These are phyloP conservation scores for Ectropis crepuscularia DNA, from an alignment of 2,888 invertebrate genomes.

Conservation along the genomic window DNA sequence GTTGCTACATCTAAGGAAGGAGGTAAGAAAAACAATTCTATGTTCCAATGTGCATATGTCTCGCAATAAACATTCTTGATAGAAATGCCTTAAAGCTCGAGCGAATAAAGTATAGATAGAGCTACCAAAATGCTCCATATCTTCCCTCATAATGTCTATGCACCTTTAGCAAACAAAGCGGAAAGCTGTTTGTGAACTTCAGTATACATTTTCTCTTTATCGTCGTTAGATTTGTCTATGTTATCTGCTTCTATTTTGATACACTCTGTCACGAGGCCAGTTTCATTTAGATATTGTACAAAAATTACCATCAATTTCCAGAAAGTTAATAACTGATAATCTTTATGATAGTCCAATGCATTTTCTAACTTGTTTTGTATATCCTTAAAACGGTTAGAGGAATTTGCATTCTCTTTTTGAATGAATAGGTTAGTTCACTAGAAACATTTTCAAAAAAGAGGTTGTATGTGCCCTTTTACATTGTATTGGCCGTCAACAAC, in stretches of 20 bases:
- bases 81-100: constrained; percentile 30
- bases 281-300: constrained; percentile 40
- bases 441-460: constrained; percentile 25
- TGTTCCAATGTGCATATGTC: constrained; percentile 9
- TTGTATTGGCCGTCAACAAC: constrained; percentile 21
- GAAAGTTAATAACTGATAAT: constrained; percentile 47
- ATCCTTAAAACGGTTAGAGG: constrained; percentile 49
- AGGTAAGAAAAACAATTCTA: constrained; percentile 17
- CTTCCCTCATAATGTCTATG: constrained; percentile 42
- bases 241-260: constrained; percentile 17
- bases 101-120: constrained; percentile 40
- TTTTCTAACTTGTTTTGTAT: constrained; percentile 49
- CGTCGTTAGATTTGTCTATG: constrained; percentile 12
- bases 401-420: constrained; percentile 46
- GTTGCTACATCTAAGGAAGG: constrained; percentile 26
- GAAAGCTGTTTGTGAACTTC: constrained; percentile 39
- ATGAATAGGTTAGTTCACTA: constrained; percentile 19
- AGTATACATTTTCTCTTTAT: constrained; percentile 11
- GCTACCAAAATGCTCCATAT: constrained; percentile 38
- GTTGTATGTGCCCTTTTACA: constrained; percentile 24
- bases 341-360: constrained; percentile 38
- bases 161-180: constrained; percentile 39
- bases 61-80: constrained; percentile 9
- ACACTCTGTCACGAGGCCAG: constrained; percentile 31
- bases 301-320: constrained; percentile 50